Evolutionary conservation across 1,140 invertebrate genomes (phyloP), one percentile per base, ranked within the genome.

Genomic region (Heliconius nattereri): DNA sequence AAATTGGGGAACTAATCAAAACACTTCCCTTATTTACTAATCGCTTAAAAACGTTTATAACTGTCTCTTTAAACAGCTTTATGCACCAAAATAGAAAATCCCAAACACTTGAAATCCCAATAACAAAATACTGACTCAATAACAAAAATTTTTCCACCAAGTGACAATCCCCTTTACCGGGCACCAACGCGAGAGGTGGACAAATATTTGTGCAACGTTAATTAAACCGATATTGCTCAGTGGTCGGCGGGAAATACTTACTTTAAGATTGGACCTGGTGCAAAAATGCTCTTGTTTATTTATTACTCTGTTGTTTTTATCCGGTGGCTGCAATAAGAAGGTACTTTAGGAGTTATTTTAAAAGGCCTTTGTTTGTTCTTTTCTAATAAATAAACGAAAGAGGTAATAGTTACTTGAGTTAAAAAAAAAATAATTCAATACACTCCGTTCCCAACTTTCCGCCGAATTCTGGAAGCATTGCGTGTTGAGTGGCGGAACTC

Each of bases 211-310:
- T 73, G n/a, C 77, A 57, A 66, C 80, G 78, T 83, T 85, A 88
- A 88, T 88, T 85, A 86, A 86, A 83, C 78, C 81, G 82, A 86
- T 86, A 88, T 88, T 88, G 80, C 84, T 76, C 26, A 81, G 60
- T 57, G 23, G 60, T 66, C 23, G 60, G 16, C n/a, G 29, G 60
- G 9, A 76, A 37, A 70, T n/a, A n/a, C n/a, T 71, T 76, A 76
- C 60, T 76, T 71, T 71, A 71, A 70, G 75, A 76, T 70, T 29
- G 45, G 35, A 76, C 60, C 60, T 37, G 23, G 60, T 76, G 57
- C 29, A 49, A 70, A 76, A 76, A 76, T 76, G 71, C 23, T 23
- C 8, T 29, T 13, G 60, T 66, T 29, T n/a, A n/a, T n/a, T 66
- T 60, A 60, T 60, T 60, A 1, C 49, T 57, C 60, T 66, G 60